phyloP scores from a whole-genome alignment of 1,140 invertebrate genomes.

The Magallana gigas region DNA sequence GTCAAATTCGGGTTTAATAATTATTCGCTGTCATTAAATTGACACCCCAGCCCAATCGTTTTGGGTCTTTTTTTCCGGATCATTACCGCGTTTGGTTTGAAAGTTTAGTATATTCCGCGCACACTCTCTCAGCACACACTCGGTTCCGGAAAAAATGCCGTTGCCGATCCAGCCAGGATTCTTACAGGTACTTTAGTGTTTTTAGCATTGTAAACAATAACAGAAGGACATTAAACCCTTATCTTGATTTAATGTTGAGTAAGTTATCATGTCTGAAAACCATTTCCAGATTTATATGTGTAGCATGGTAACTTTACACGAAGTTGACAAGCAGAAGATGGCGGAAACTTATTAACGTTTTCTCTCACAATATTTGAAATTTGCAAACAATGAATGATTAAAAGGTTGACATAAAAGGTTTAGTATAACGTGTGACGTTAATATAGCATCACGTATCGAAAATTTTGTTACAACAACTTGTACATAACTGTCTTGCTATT shows the following conservation, averaged over 20 bases:
- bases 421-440: no score
- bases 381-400: no score
- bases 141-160: conserved; percentile 67
- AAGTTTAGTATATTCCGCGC: conserved; percentile 4
- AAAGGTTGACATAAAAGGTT: no score
- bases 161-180: conserved; percentile 71
- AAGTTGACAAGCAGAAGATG: neutral
- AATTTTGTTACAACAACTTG: no score
- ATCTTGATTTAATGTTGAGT: neutral
- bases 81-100: neutral
- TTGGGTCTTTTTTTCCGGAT: neutral
- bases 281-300: neutral
- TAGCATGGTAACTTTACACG: neutral
- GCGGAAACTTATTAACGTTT: neutral
- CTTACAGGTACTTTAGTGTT: conserved; percentile 64
- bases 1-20: neutral
- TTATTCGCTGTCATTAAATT: neutral
- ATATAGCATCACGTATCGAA: no score
- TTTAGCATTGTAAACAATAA: neutral
- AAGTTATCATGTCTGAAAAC: neutral
- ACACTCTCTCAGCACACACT: conserved; percentile 45
- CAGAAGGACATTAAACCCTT: neutral
- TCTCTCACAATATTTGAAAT: no score
- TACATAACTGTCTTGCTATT: no score
- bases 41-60: no score